Conservation (phyloP, 2,113 vertebrate genomes). For the Helogale parvula region DNA sequence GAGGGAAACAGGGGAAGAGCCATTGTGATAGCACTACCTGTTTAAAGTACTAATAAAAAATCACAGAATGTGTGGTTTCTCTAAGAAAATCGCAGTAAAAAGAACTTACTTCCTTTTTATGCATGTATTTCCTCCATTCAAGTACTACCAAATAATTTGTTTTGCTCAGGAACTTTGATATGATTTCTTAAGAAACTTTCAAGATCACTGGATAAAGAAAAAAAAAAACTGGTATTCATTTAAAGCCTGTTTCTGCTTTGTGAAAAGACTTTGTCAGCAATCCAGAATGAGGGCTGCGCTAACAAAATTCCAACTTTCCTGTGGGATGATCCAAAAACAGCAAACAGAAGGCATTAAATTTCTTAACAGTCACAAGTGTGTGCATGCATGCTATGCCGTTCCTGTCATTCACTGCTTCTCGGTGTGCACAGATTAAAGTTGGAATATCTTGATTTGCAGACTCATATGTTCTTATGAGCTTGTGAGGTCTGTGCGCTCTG, state of each 20-base stretch:
- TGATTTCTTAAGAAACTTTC: slow-evolving; percentile 64
- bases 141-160: slow-evolving; percentile 46
- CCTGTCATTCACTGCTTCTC: slow-evolving; percentile 50
- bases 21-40: neutral
- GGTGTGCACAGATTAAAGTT: slow-evolving; percentile 1
- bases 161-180: slow-evolving; percentile 42
- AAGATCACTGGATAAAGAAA: slow-evolving; percentile 26
- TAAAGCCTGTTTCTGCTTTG: slow-evolving; percentile 41
- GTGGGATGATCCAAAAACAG: slow-evolving; percentile 76
- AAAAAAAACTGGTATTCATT: neutral
- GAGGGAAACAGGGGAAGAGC: neutral
- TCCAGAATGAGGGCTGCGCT: slow-evolving; percentile 54
- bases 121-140: slow-evolving; percentile 51
- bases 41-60: neutral
- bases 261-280: slow-evolving; percentile 62
- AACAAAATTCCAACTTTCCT: slow-evolving; percentile 76
- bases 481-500: neutral
- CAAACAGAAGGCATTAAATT: slow-evolving; percentile 67
- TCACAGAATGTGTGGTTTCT: slow-evolving; percentile 48
- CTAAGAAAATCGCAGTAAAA: slow-evolving; percentile 27
- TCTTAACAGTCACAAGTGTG: slow-evolving; percentile 61
- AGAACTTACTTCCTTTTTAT: slow-evolving; percentile 48
- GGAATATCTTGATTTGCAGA: slow-evolving; percentile 35
- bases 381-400: slow-evolving; percentile 22
- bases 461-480: neutral